Evolutionary conservation across 2,113 vertebrate species (phyloP), one percentile per base, ranked within the genome.

Genomic region (Callipepla californica): DNA sequence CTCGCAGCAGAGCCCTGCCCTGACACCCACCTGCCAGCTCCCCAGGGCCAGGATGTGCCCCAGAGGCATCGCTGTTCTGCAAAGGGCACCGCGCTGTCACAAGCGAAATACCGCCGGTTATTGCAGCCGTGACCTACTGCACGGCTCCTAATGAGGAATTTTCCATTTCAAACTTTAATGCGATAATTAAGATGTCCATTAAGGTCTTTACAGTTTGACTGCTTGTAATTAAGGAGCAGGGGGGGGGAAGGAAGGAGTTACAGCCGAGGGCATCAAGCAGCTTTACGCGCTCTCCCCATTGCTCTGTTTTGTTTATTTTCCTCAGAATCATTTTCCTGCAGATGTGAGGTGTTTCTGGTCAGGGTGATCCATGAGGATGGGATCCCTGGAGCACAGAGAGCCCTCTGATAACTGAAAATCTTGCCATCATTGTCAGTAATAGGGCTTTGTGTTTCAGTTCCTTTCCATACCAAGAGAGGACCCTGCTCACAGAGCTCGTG

Each of bases 111-210:
- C 68, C 94, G 85, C 23, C 74, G 0, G 93, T 96, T 92, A 95
- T 95, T 95, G 93, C 91, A 87, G 91, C 87, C 16, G 0, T 96
- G 95, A 96, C 96, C 92, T 93, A 90, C 88, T 90, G 94, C 51
- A 3, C 0, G 66, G 77, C 87, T n/a, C 3, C 2, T 94, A 95
- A 96, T 89, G 95, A 97, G 94, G 82, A 93, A 94, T 95, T 94
- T 95, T 96, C 95, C 95, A 96, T 96, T 93, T 96, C 89, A 89
- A 94, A 90, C 88, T 92, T 96, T 93, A 95, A 95, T 96, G 85
- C 79, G 96, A 94, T 96, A 92, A 97, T 96, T 94, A 95, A 95
- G 84, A 87, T 30, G 45, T 84, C 92, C 83, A 93, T 97, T 95
- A 96, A 84, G 61, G 94, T 34, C 95, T 90, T 96, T 92, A 93